phyloP scores from a whole-genome alignment of 1,140 invertebrate genomes.

The Globodera rostochiensis region DNA sequence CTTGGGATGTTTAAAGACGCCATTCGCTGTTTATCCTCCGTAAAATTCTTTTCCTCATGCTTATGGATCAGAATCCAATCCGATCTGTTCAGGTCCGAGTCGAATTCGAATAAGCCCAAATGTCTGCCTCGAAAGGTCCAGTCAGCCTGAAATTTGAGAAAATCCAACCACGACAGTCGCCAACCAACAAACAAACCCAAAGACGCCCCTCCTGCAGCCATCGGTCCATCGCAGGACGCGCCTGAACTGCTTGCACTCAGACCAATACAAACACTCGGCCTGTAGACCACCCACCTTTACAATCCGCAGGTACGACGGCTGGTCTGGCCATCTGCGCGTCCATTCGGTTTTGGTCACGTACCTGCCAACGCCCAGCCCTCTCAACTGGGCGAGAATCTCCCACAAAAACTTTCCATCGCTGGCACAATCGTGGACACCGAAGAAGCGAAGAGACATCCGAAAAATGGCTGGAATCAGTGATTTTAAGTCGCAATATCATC shows the following conservation, averaged over 20 bases:
- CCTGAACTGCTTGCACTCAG: constrained; percentile 41
- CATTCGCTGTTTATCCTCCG: constrained; percentile 46
- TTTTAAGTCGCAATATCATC: not conserved
- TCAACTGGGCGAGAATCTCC: constrained; percentile 61
- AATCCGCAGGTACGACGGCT: constrained; percentile 61
- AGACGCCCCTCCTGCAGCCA: constrained; percentile 58
- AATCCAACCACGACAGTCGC: not conserved
- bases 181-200: constrained; percentile 17
- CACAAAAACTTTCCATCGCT: constrained; percentile 63
- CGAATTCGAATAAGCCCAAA: constrained; percentile 62
- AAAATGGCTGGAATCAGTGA: not conserved
- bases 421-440: constrained; percentile 58
- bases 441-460: constrained; percentile 67
- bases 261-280: not conserved
- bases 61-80: constrained; percentile 63
- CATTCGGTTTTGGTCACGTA: constrained; percentile 57
- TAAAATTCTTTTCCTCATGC: constrained; percentile 57
- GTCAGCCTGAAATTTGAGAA: constrained; percentile 41
- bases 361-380: constrained; percentile 45
- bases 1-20: constrained; percentile 47
- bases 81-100: constrained; percentile 58
- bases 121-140: constrained; percentile 60
- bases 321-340: constrained; percentile 59
- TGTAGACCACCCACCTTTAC: constrained; percentile 47
- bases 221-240: constrained; percentile 60